A percentile compares a stretch with the other conserved stretches of the same genome.
Evolutionary conservation across 2,797 vertebrate species (phyloP).

Genomic region (Enteromius radiatus): DNA sequence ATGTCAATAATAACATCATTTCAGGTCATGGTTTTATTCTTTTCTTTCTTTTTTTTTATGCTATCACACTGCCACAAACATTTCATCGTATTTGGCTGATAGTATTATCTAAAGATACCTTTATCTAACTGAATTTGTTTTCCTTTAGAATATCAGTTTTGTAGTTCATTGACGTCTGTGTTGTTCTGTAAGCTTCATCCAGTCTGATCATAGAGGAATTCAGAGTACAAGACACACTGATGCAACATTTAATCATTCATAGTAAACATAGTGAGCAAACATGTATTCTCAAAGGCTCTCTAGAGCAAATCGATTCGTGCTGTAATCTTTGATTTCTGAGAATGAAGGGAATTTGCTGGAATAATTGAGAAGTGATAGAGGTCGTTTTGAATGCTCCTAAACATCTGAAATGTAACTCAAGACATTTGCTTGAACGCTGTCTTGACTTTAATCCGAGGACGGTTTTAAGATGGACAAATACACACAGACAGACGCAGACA

Average conservation of each 20-base stretch:
- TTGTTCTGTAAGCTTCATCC: conserved; percentile 32
- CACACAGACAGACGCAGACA: conserved; percentile 62
- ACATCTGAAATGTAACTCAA: conserved; percentile 71
- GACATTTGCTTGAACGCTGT: conserved; percentile 73
- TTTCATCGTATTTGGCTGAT: conserved; percentile 4
- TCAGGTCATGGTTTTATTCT: not conserved
- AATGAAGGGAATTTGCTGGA: conserved; percentile 60
- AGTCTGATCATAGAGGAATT: conserved; percentile 25
- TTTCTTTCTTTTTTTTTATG: not conserved
- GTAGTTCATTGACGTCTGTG: conserved; percentile 29
- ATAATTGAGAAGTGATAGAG: conserved; percentile 64
- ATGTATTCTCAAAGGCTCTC: conserved; percentile 49
- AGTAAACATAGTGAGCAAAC: conserved; percentile 47
- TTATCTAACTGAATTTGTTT: conserved; percentile 23
- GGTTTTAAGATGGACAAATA: conserved; percentile 66
- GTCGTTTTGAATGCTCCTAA: conserved; percentile 66
- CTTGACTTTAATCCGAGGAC: conserved; percentile 70
- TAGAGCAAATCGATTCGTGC: conserved; percentile 67
- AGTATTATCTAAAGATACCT: conserved; percentile 17
- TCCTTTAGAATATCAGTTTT: conserved; percentile 29
- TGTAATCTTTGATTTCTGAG: conserved; percentile 73
- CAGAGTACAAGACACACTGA: conserved; percentile 37
- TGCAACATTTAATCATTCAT: conserved; percentile 53
- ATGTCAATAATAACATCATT: conserved; percentile 3
- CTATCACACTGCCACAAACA: not conserved